Evolutionary conservation across 2,797 vertebrate genomes (phyloP), one percentile per base, ranked within the genome.

Genomic region (Cynodonichthys magdalenae): DNA sequence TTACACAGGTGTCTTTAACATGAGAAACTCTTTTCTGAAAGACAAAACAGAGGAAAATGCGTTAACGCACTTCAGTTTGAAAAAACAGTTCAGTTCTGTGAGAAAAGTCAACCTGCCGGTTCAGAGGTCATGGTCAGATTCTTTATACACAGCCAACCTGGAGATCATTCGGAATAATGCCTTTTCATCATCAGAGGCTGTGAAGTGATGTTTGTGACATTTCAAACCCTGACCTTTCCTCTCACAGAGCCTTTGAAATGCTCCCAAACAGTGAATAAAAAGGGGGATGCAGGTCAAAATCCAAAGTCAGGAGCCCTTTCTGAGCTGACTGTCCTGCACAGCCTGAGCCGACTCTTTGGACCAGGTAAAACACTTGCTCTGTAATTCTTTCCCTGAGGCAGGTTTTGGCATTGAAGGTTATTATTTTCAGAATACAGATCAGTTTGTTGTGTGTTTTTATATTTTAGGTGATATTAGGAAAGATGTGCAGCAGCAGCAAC

Each of bases 211-310:
- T 81, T 50, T 58, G 74, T 94, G 94, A 94, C 93, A 92, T 95
- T 95, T 94, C 69, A 67, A 81, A 9, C 47, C 19, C 4, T 87
- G 87, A 92, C 90, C 89, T 86, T 80, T 66, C 17, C 87, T 80
- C 80, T 94, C 93, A 93, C 81, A 91, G 79, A 76, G 73, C 51
- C 66, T 92, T 91, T 90, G 83, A 93, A 83, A 81, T 77, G 31
- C 36, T 64, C 56, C 15, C 75, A 68, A 48, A 20, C 66, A 48
- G 74, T 19, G 67, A 76, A 81, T 76, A 74, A 75, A 74, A 74
- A 49, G 45, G 47, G 44, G 52, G 20, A 14, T 45, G 49, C 29
- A 51, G 54, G 75, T 85, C 78, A 87, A 80, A 85, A 74, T 53
- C 63, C 42, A 62, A 55, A 63, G 42, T 19, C 52, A 27, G 70